Evolutionary conservation across 2,113 vertebrate species (phyloP).

Genomic region (Oryzias curvinotus): DNA sequence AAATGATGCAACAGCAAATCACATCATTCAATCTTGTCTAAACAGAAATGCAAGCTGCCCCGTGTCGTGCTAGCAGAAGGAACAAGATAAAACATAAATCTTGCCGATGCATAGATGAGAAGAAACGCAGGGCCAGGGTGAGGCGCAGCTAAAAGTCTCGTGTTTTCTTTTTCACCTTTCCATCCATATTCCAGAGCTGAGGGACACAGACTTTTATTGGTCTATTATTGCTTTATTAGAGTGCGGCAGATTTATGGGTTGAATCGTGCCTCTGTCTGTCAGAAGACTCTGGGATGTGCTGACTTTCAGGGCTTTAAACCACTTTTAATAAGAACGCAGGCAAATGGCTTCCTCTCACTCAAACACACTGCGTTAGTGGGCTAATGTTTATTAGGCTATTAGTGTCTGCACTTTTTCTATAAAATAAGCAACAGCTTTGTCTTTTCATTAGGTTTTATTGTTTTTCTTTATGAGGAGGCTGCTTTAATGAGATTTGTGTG

Average conservation of each 20-base stretch:
- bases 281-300: conserved; percentile 48
- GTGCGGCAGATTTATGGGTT: conserved; percentile 63
- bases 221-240: conserved; percentile 72
- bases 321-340: conserved; percentile 33
- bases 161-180: conserved; percentile 48
- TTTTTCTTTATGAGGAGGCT: too few species aligned
- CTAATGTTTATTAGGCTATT: conserved; percentile 62
- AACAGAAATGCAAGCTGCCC: conserved; percentile 4
- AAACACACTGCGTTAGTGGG: conserved; percentile 39
- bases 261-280: conserved; percentile 43
- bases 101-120: conserved; percentile 17
- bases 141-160: conserved; percentile 44
- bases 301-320: conserved; percentile 49
- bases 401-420: conserved; percentile 39
- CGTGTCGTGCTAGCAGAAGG: not conserved
- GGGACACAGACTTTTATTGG: conserved; percentile 66
- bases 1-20: conserved; percentile 10
- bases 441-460: not conserved
- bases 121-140: conserved; percentile 28
- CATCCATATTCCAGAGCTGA: conserved; percentile 57
- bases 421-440: conserved; percentile 45
- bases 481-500: conserved; percentile 3
- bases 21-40: conserved; percentile 18
- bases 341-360: not conserved
- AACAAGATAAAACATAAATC: conserved; percentile 33